Evolutionary conservation across 2,113 vertebrate species (phyloP).

Genomic region (Sprattus sprattus): DNA sequence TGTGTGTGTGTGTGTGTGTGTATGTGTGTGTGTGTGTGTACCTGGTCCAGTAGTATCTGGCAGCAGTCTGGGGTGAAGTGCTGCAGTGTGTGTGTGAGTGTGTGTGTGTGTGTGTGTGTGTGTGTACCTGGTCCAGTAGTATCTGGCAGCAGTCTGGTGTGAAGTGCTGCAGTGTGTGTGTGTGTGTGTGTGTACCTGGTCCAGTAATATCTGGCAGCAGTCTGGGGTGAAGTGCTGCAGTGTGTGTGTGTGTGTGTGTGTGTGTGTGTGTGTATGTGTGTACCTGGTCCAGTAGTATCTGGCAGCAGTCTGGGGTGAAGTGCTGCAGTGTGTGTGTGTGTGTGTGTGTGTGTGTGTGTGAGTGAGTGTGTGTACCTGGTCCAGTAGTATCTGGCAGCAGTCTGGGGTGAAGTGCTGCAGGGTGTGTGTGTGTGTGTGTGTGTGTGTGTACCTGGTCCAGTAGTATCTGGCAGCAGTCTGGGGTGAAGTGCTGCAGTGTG

Average conservation of each 20-base stretch:
- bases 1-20: conserved; percentile 22
- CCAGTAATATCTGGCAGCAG: conserved; percentile 93
- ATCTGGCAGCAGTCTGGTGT: conserved; percentile 97
- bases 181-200: conserved; percentile 76
- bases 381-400: conserved; percentile 93
- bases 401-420: conserved; percentile 95
- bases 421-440: conserved; percentile 57
- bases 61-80: conserved; percentile 96
- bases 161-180: conserved; percentile 86
- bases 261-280: conserved; percentile 1
- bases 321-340: conserved; percentile 79
- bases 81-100: conserved; percentile 77
- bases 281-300: conserved; percentile 95
- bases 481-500: conserved; percentile 91
- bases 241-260: conserved; percentile 63
- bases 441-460: conserved; percentile 82
- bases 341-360: neutral
- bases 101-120: neutral
- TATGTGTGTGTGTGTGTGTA: conserved; percentile 46
- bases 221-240: conserved; percentile 95
- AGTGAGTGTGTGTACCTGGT: conserved; percentile 87
- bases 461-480: conserved; percentile 95
- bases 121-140: conserved; percentile 87
- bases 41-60: conserved; percentile 95
- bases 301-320: conserved; percentile 96